A percentile compares a stretch with the other conserved stretches of the same genome.
phyloP scores from a whole-genome alignment of 1,140 invertebrate genomes.

The Listronotus oregonensis region DNA sequence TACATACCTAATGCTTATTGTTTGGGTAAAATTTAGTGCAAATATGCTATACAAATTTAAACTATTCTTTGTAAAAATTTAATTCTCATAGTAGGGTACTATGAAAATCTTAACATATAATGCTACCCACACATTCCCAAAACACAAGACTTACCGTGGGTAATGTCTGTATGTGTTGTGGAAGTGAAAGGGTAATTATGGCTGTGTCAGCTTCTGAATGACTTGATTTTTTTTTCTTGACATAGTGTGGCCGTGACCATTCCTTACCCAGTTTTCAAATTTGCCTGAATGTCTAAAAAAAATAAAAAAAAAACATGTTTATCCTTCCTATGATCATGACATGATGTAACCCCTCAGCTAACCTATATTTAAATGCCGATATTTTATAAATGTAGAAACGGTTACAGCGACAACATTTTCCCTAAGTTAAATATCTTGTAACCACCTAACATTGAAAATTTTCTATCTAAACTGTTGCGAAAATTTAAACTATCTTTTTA shows the following conservation, averaged over 20 bases:
- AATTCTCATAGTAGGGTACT: too few relatives aligned
- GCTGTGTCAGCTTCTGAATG: constrained; percentile 47
- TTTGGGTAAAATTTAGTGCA: too few relatives aligned
- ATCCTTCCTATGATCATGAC: too few relatives aligned
- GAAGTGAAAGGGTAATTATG: constrained; percentile 1
- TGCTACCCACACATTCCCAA: background rate
- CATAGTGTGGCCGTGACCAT: constrained; percentile 39
- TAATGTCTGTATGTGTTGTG: constrained; percentile 41
- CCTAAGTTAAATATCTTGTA: background rate
- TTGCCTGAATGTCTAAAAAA: constrained; percentile 44
- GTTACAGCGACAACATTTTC: too few relatives aligned
- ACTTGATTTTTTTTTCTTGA: constrained; percentile 53
- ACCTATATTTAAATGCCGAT: too few relatives aligned
- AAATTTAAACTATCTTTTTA: constrained; percentile 5
- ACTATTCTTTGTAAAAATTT: too few relatives aligned
- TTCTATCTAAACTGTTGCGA: constrained; percentile 15
- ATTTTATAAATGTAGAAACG: too few relatives aligned
- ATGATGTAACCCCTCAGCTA: too few relatives aligned
- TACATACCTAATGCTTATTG: too few relatives aligned
- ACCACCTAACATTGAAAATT: constrained; percentile 46
- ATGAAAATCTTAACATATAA: too few relatives aligned
- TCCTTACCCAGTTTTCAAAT: constrained; percentile 24
- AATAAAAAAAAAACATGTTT: constrained; percentile 40
- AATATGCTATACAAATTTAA: too few relatives aligned
- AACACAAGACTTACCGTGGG: constrained; percentile 40